Base-by-base conservation (phyloP, 2,797 vertebrate species). In the Pogonophryne albipinna region DNA sequence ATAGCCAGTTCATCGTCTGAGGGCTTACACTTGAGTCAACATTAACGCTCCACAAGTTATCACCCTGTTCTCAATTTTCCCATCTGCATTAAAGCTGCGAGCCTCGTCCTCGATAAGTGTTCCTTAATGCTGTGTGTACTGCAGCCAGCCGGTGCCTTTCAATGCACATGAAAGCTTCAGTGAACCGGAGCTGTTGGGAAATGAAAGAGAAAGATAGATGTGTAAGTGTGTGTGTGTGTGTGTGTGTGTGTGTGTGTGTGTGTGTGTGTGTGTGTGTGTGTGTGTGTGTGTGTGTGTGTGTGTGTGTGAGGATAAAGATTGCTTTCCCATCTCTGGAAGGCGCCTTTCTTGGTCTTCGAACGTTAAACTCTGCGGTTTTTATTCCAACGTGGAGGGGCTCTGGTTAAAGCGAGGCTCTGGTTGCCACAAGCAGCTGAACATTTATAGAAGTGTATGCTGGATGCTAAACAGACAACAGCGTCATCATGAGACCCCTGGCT, bases 11-110 rank as follows among this genome's bases (percentile, higher is more conserved):
- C 62, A 46, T 80, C 27, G 75, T 23, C 67, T 65, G 90, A 93
- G 66, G 63, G 71, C 65, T 87, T 82, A 77, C 71, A 82, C 72
- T 81, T 90, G 87, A 92, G 93, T 90, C 88, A 85, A 85, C 73
- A 88, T 38, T 23, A 76, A 51, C 68, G 44, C 87, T 85, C 76
- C 74, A 55, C 67, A 91, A 92, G 84, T 90, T 47, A 92, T 89
- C 92, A 69, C 65, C 71, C 74, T 55, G 45, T 63, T 89, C 81
- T 85, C 49, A 66, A 74, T 86, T 51, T 86, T 92, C 94, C 92
- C 93, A 95, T 94, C 90, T 95, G 93, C 84, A 88, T 92, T 90
- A 89, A 94, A 95, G 93, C 91, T 92, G 94, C 79, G 49, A 77
- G 74, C 82, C 87, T 92, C 76, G 46, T 85, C 84, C 91, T 80